These are phyloP conservation scores for Chrysotoxum bicinctum DNA, from an alignment of 2,888 invertebrate species.

Conservation along the genomic window DNA sequence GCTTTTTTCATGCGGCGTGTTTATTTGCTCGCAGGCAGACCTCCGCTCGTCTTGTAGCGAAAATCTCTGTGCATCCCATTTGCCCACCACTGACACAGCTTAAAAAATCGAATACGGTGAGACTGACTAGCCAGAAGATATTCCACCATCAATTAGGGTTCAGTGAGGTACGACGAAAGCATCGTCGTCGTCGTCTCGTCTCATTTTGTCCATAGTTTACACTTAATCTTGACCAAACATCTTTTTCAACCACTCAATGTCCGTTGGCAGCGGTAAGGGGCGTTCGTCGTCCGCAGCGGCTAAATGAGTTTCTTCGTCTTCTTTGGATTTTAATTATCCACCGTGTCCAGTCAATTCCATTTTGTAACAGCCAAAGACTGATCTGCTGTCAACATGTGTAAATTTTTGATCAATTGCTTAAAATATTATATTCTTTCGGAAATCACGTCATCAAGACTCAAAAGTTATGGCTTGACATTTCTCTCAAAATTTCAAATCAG, in stretches of 20 bases:
- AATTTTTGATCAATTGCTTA: not conserved
- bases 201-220: conserved; percentile 64
- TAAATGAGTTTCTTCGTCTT: conserved; percentile 63
- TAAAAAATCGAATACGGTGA: conserved; percentile 36
- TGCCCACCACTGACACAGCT: conserved; percentile 49
- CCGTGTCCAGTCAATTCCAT: conserved; percentile 13
- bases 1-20: conserved; percentile 42
- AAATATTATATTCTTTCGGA: too few relatives aligned
- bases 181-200: conserved; percentile 51
- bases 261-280: not conserved
- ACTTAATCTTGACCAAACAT: conserved; percentile 66
- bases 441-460: not conserved
- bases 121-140: conserved; percentile 21
- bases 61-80: conserved; percentile 43
- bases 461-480: not conserved
- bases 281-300: conserved; percentile 10
- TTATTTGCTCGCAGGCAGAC: conserved; percentile 51
- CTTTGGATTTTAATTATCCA: conserved; percentile 59
- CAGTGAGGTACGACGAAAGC: conserved; percentile 65
- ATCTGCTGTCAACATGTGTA: not conserved
- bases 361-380: not conserved
- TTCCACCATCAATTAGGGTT: conserved; percentile 66
- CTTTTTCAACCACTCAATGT: conserved; percentile 15
- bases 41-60: not conserved
- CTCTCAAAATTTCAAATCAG: not conserved